phyloP scores from a whole-genome alignment of 2,113 vertebrate genomes.

The Stigmatopora nigra region DNA sequence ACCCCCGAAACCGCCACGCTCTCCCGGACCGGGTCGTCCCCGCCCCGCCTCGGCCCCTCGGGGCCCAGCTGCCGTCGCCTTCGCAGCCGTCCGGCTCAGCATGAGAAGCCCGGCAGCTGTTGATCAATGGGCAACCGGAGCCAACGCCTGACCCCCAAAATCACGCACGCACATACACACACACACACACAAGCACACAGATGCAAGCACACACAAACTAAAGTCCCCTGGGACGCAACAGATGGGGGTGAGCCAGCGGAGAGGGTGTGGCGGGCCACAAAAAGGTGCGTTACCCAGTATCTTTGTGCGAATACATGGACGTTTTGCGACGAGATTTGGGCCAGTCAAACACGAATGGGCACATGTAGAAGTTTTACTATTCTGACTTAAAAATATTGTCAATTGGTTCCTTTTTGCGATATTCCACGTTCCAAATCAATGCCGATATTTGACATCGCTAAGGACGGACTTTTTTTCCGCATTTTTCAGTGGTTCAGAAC shows the following conservation, averaged over 20 bases:
- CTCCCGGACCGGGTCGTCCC: constrained; percentile 6
- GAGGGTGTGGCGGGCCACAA: constrained; percentile 45
- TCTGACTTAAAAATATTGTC: no score
- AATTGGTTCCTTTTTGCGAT: no score
- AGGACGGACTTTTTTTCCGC: no score
- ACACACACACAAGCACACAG: constrained; percentile 34
- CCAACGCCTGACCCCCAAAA: constrained; percentile 63
- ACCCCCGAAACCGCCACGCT: constrained; percentile 11
- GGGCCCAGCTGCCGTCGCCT: constrained; percentile 60
- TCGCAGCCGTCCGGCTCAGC: constrained; percentile 60
- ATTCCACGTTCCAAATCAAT: no score
- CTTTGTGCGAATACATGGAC: neutral
- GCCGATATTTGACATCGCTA: no score
- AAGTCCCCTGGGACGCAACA: constrained; percentile 57
- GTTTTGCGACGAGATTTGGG: neutral
- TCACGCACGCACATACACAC: constrained; percentile 37
- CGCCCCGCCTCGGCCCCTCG: constrained; percentile 29
- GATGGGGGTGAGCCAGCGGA: constrained; percentile 65
- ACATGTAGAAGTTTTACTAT: no score
- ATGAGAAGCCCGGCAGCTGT: constrained; percentile 75
- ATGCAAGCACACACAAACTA: constrained; percentile 31
- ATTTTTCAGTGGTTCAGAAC: no score
- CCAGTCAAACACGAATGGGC: no score
- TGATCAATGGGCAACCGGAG: constrained; percentile 66
- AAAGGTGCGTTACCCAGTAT: constrained; percentile 43